A percentile compares a stretch with the other conserved stretches of the same genome.
These are phyloP conservation scores for Asarcornis scutulata DNA, from an alignment of 2,113 vertebrate species.

Conservation along the genomic window DNA sequence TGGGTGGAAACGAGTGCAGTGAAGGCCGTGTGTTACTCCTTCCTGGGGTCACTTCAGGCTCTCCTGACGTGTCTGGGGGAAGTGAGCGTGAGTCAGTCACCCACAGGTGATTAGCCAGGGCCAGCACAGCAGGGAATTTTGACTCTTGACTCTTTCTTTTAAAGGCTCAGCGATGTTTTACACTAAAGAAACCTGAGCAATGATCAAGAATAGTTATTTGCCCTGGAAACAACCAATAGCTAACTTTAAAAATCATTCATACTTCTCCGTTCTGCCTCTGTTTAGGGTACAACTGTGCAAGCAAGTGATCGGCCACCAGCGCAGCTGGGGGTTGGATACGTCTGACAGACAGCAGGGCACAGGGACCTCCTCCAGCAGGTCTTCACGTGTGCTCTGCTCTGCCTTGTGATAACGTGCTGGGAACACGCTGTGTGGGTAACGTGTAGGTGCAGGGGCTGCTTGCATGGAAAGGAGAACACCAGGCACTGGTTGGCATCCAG, in stretches of 20 bases:
- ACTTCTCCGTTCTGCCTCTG: neutral
- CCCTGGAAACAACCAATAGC: neutral
- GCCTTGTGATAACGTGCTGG: neutral
- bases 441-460: neutral
- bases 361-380: neutral
- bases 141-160: neutral
- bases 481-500: fast-evolving
- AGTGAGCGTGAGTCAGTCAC: neutral
- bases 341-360: neutral
- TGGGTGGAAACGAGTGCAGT: neutral
- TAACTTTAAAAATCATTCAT: neutral
- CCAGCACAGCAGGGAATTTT: neutral
- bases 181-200: neutral
- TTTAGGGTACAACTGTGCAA: neutral
- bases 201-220: neutral
- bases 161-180: neutral
- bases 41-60: neutral
- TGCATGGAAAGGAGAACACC: fast-evolving
- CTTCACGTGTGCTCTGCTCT: neutral
- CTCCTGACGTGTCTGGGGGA: neutral
- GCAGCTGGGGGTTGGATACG: fast-evolving
- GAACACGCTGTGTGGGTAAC: fast-evolving
- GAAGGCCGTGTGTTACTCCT: fast-evolving
- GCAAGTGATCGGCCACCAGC: fast-evolving
- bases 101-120: neutral